Evolutionary conservation across 1,140 invertebrate species (phyloP), one percentile per base, ranked within the genome.

Genomic region (Drosophila pectinifera): DNA sequence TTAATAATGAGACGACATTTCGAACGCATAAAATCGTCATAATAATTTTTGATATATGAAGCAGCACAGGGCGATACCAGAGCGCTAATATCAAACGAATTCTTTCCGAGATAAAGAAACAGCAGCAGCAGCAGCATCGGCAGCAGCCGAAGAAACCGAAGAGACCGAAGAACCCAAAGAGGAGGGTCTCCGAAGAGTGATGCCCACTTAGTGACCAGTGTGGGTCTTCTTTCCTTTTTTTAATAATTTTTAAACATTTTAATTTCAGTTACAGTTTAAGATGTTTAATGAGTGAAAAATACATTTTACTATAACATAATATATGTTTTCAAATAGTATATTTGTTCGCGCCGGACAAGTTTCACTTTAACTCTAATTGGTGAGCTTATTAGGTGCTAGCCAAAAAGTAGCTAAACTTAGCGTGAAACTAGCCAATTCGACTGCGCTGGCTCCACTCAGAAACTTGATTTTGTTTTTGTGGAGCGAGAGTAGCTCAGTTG

Each of bases 1-100:
- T 91, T 89, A 91, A 91, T 91, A 91, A 91, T 91, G 90, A 91
- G 90, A 91, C 90, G 90, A 91, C 90, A 91, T 91, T 91, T 91
- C 90, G 90, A 91, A 91, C 90, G 90, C 90, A 91, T 91, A 91
- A 91, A 91, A 91, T 91, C 90, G 90, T 91, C 90, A 91, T 91
- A 91, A 91, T 91, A 91, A 91, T 91, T 91, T 91, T 91, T 91
- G 90, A 91, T 91, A 91, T 91, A 91, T 91, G 90, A 89, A 91
- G 90, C 90, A 85, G 90, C 78, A 77, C 74, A 78, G 69, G 77
- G 82, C 73, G 76, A 80, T 86, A 67, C 82, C 79, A 69, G 51
- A 57, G 82, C 82, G 84, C 85, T 90, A 85, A 91, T 89, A 91
- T 91, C 90, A 91, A 91, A 91, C 90, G 90, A 91, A 91, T 91